Evolutionary conservation across 2,797 vertebrate species (phyloP).

Genomic region (Sphenodon punctatus): DNA sequence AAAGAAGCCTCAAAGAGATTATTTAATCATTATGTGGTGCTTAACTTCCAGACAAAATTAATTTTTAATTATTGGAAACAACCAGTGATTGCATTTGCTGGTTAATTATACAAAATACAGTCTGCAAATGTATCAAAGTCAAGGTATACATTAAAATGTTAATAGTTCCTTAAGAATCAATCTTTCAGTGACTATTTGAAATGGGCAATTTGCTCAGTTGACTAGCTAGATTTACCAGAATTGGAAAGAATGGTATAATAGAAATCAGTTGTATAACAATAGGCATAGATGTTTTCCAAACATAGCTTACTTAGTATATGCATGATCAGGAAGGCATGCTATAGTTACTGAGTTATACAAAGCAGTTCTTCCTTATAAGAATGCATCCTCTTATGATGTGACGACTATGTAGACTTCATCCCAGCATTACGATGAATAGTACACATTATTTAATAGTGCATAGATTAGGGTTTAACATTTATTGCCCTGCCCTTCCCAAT

Average conservation of each 20-base stretch:
- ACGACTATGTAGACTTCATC: fast-evolving
- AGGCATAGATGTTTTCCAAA: fast-evolving
- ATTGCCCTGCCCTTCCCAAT: no score
- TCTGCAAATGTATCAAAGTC: neutral
- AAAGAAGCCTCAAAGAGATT: neutral
- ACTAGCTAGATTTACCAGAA: neutral
- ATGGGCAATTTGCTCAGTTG: neutral
- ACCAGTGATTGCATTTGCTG: neutral
- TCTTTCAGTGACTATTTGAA: no score
- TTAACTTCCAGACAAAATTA: neutral
- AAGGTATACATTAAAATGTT: no score
- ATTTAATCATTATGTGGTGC: neutral
- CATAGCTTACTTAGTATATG: fast-evolving
- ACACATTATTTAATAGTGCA: fast-evolving
- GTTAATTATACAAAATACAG: neutral
- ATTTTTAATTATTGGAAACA: neutral
- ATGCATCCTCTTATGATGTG: neutral
- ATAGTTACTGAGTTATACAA: neutral
- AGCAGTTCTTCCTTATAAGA: neutral
- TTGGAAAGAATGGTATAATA: fast-evolving
- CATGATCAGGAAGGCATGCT: neutral
- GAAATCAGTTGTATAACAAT: neutral
- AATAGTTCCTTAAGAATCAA: neutral
- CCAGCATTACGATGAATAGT: neutral
- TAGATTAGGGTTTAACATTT: neutral